Base-by-base conservation (phyloP, 2,888 invertebrate species). In the Thecophora atra region DNA sequence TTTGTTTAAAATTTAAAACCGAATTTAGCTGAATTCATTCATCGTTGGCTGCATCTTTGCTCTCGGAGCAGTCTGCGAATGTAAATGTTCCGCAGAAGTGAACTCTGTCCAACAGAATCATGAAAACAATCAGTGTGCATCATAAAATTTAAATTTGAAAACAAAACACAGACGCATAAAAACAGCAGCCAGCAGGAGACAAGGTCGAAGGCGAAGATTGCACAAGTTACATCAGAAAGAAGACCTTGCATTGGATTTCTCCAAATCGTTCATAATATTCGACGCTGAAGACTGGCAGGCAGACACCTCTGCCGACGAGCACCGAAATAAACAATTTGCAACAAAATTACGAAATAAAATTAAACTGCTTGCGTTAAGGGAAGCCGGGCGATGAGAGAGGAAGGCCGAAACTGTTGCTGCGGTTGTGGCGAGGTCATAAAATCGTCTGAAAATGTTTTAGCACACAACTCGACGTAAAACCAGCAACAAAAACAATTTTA, bases 401-500 rank as follows among this genome's bases (percentile, higher is more conserved):
- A n/a, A 42, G 37, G 30, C 17, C 6, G 42, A 44, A 64, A 47
- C 64, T 64, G 67, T 67, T 67, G 56, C 58, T 68, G 68, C 68
- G 68, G 68, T 68, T 68, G 42, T 26, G 42, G 56, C 24, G 37
- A 37, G 42, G 81, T 79, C 83, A 84, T 85, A 85, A 85, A 85
- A 82, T 82, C 81, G 85, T 85, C 85, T 85, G 85, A 83, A 77
- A 76, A 78, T 74, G 79, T 79, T 78, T 56, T 42, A 24, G 67
- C 47, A 2, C 44, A 44, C 37, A 37, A 62, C 17, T 3, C 52
- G 52, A 21, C 11, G 54, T 19, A 69, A 24, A 42, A 58, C 4
- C 17, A 28, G 17, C n/a, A 68, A 65, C 65, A 65, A 65, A 51
- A 65, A 51, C 54, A 51, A 66, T 56, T 68, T 56, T 28, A 44